phyloP scores from a whole-genome alignment of 92 coral and sea anemone species.

The Zoanthus solanderi region DNA sequence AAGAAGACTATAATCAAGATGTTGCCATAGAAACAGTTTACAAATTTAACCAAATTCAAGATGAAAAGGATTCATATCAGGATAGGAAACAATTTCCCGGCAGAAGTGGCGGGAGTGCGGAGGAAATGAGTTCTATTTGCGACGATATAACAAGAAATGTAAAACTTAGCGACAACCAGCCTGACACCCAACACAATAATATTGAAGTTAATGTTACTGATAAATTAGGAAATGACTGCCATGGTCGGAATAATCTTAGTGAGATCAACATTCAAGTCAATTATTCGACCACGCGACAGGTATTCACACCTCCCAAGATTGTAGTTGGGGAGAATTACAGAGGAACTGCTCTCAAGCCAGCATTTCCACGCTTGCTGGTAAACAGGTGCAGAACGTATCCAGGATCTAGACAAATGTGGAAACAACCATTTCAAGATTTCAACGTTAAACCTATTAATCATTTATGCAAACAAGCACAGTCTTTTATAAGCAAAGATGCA shows the following conservation, averaged over 20 bases:
- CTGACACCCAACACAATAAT: neutral
- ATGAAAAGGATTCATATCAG: slow-evolving; percentile 6
- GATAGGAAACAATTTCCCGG: slow-evolving; percentile 7
- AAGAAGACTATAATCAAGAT: slow-evolving; percentile 1
- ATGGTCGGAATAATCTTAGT: neutral
- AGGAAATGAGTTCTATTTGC: slow-evolving; percentile 2
- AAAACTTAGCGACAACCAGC: neutral
- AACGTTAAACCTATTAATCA: slow-evolving; percentile 38
- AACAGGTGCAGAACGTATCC: slow-evolving; percentile 24
- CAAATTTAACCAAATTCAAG: slow-evolving; percentile 17
- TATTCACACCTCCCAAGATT: slow-evolving; percentile 61
- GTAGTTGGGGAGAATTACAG: slow-evolving; percentile 64
- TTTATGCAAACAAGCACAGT: slow-evolving; percentile 57
- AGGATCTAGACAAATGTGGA: slow-evolving; percentile 32
- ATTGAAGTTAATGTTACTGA: slow-evolving; percentile 24
- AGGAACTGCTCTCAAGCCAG: slow-evolving; percentile 51
- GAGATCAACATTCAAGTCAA: slow-evolving; percentile 31
- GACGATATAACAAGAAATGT: slow-evolving; percentile 7
- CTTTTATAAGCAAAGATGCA: slow-evolving; percentile 66
- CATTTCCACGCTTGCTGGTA: slow-evolving; percentile 17
- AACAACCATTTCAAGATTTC: slow-evolving; percentile 49
- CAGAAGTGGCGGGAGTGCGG: slow-evolving; percentile 1
- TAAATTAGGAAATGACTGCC: slow-evolving; percentile 17
- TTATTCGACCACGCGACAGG: slow-evolving; percentile 44
- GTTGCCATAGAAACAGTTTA: slow-evolving; percentile 20